These are phyloP conservation scores for Ophonus ardosiacus DNA, from an alignment of 2,888 invertebrate species.

Conservation along the genomic window DNA sequence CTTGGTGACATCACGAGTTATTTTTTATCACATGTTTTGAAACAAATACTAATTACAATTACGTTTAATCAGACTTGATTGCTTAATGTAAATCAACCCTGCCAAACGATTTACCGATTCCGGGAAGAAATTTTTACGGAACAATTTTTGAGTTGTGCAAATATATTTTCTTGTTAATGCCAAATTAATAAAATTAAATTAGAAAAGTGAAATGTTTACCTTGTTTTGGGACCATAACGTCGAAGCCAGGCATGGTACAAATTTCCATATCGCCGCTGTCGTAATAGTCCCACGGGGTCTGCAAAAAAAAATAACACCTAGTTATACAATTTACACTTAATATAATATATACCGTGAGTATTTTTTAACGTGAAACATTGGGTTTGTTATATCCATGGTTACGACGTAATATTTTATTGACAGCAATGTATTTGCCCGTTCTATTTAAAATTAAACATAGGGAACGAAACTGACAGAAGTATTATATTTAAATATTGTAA, in stretches of 20 bases:
- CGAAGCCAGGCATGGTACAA: constrained; percentile 80
- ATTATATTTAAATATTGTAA: too few relatives aligned
- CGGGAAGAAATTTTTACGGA: background rate
- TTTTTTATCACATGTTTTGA: constrained; percentile 55
- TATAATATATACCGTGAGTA: too few relatives aligned
- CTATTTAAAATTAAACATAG: too few relatives aligned
- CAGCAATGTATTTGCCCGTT: too few relatives aligned
- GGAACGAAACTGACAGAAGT: too few relatives aligned
- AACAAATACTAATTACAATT: constrained; percentile 55
- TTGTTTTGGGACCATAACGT: constrained; percentile 77
- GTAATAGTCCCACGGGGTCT: constrained; percentile 74
- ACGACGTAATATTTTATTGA: too few relatives aligned
- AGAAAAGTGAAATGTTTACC: constrained; percentile 68
- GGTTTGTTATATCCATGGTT: too few relatives aligned
- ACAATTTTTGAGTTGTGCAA: background rate
- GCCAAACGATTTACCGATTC: constrained; percentile 42
- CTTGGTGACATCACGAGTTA: constrained; percentile 56
- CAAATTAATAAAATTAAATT: background rate
- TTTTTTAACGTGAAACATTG: too few relatives aligned
- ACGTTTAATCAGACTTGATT: constrained; percentile 44
- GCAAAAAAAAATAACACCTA: constrained; percentile 65
- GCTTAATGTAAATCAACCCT: constrained; percentile 52
- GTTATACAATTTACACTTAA: background rate
- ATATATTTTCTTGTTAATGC: background rate
- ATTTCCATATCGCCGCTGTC: constrained; percentile 72